Evolutionary conservation across 2,797 vertebrate species (phyloP).

Genomic region (Leptodactylus fallax): DNA sequence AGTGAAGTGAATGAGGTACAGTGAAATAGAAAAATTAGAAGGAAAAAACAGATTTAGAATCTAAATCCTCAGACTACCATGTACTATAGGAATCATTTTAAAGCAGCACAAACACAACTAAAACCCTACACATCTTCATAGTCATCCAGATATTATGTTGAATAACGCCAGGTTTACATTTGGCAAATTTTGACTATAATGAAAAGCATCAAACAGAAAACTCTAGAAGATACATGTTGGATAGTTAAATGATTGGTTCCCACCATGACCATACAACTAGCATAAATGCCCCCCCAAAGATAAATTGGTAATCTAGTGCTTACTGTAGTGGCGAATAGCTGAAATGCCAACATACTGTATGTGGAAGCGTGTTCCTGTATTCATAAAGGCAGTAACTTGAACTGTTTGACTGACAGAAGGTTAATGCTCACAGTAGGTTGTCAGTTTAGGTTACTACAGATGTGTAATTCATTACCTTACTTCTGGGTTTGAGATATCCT

Average conservation of each 20-base stretch:
- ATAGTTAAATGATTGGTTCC: constrained; percentile 36
- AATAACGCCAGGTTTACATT: too few species aligned
- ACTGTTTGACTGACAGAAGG: too few species aligned
- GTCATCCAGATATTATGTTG: background rate
- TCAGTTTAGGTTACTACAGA: too few species aligned
- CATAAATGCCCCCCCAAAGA: constrained; percentile 3
- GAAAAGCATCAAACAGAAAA: background rate
- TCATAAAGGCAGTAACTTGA: too few species aligned
- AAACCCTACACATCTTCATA: background rate
- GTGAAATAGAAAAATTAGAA: constrained; percentile 30
- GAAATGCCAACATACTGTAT: too few species aligned
- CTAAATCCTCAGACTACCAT: constrained; percentile 4
- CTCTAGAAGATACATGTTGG: constrained; percentile 9
- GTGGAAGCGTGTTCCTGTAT: too few species aligned
- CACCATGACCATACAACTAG: constrained; percentile 3
- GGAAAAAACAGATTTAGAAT: constrained; percentile 27
- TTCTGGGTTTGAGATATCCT: too few species aligned
- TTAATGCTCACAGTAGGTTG: too few species aligned
- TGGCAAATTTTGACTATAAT: too few species aligned
- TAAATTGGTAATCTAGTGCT: too few species aligned
- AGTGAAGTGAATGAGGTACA: constrained; percentile 49
- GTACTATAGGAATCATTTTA: background rate
- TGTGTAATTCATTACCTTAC: too few species aligned
- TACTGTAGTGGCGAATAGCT: too few species aligned
- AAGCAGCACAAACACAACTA: background rate